A percentile compares a stretch with the other conserved stretches of the same genome.
These are phyloP conservation scores for Caenorhabditis briggsae DNA, from an alignment of 1,140 invertebrate genomes.

Conservation along the genomic window DNA sequence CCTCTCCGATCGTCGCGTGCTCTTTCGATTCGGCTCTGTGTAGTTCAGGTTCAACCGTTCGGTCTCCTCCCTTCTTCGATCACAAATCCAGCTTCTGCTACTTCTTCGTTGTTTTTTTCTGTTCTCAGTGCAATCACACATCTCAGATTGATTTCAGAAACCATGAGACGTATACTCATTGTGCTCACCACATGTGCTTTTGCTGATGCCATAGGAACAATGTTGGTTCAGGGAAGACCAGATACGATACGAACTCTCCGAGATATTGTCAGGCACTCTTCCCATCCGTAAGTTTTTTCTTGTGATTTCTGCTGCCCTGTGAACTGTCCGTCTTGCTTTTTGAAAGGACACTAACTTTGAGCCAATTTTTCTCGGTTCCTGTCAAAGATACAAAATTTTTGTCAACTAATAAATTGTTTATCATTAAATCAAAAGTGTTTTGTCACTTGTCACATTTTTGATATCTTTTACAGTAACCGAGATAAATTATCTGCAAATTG, in stretches of 20 bases:
- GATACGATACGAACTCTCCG: conserved; percentile 56
- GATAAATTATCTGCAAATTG: too few species aligned
- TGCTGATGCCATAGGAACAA: conserved; percentile 56
- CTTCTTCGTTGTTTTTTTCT: neutral
- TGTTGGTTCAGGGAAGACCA: conserved; percentile 57
- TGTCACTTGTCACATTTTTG: too few species aligned
- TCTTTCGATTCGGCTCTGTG: conserved; percentile 33
- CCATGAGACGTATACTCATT: conserved; percentile 39
- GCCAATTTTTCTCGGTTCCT: too few species aligned
- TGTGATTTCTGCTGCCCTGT: too few species aligned
- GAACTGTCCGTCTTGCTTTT: too few species aligned
- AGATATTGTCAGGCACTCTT: conserved; percentile 35
- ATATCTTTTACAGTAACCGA: too few species aligned
- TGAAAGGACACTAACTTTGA: too few species aligned
- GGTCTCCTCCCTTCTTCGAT: neutral
- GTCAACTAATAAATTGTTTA: too few species aligned
- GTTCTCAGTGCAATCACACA: neutral
- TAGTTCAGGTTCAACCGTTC: conserved; percentile 39
- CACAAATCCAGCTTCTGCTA: neutral
- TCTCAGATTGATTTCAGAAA: conserved; percentile 10
- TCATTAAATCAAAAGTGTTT: too few species aligned
- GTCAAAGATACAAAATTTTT: too few species aligned
- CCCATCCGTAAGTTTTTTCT: conserved; percentile 9
- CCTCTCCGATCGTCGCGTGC: conserved; percentile 27
- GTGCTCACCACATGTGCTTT: conserved; percentile 49